Percentiles rank a stretch among this genome's conserved stretches.
Conservation (phyloP, 1,140 invertebrate species). For the Diachasmimorpha longicaudata region DNA sequence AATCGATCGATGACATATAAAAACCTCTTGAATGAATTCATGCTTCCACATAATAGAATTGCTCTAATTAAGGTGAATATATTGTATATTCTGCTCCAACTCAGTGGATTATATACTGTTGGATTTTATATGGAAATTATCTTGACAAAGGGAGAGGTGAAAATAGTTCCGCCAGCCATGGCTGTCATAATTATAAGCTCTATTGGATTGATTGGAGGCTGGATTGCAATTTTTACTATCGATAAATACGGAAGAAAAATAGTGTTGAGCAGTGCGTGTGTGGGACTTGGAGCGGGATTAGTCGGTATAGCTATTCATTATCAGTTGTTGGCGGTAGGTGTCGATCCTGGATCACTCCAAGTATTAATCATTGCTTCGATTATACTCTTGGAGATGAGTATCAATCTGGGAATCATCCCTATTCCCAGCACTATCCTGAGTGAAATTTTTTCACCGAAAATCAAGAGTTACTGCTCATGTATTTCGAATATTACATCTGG, state of each 20-base stretch:
- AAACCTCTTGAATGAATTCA: slow-evolving; percentile 64
- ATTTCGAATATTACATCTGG: slow-evolving; percentile 75
- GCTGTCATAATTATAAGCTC: slow-evolving; percentile 71
- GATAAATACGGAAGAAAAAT: slow-evolving; percentile 73
- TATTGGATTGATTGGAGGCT: slow-evolving; percentile 68
- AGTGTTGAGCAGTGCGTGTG: slow-evolving; percentile 68
- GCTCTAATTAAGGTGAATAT: slow-evolving; percentile 69
- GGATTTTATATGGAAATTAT: slow-evolving; percentile 76
- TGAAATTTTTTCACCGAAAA: slow-evolving; percentile 37
- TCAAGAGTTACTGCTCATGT: slow-evolving; percentile 57
- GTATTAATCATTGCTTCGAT: slow-evolving; percentile 15
- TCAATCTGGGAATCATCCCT: slow-evolving; percentile 71
- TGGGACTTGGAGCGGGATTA: slow-evolving; percentile 62
- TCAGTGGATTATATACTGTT: slow-evolving; percentile 74
- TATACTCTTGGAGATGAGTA: slow-evolving; percentile 1
- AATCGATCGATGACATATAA: slow-evolving; percentile 57
- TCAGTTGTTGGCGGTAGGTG: slow-evolving; percentile 25
- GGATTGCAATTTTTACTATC: slow-evolving; percentile 69
- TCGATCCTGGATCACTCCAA: slow-evolving; percentile 1
- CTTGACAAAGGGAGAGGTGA: slow-evolving; percentile 66
- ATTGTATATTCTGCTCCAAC: slow-evolving; percentile 73
- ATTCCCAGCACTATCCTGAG: slow-evolving; percentile 71
- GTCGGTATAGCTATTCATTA: slow-evolving; percentile 34
- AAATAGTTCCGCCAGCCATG: slow-evolving; percentile 52
- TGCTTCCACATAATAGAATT: slow-evolving; percentile 65